phyloP scores from a whole-genome alignment of 2,113 vertebrate species.

The Origma solitaria region DNA sequence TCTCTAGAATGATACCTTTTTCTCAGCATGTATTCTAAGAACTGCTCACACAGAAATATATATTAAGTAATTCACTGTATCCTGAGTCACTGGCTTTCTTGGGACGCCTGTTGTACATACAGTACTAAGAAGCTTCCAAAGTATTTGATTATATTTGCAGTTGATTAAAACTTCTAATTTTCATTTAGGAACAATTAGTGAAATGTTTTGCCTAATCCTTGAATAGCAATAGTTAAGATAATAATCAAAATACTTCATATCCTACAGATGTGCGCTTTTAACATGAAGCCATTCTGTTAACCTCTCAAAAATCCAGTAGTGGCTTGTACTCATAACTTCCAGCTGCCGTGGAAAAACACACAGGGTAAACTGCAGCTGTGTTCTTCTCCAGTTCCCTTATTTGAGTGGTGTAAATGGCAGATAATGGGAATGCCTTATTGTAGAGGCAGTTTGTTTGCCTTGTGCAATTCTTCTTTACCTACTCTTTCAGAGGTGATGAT shows the following conservation, averaged over 20 bases:
- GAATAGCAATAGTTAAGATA: not conserved
- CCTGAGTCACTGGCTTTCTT: not conserved
- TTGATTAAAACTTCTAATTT: not conserved
- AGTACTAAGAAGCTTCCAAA: not conserved
- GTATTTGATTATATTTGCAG: not conserved
- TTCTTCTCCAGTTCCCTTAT: not conserved
- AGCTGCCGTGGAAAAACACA: not conserved
- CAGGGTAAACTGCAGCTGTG: not conserved
- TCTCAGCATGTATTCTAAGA: not conserved
- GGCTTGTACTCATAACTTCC: not conserved
- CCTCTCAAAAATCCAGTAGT: not conserved
- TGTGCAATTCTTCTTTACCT: not conserved
- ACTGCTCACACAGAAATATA: not conserved
- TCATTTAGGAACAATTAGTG: not conserved
- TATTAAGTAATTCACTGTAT: not conserved
- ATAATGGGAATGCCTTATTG: not conserved
- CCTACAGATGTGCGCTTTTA: not conserved
- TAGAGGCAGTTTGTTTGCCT: not conserved
- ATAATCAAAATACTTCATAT: not conserved
- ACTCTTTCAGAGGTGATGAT: not conserved
- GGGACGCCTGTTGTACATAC: not conserved
- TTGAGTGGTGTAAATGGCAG: not conserved
- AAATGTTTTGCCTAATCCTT: not conserved
- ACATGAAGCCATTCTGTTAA: not conserved
- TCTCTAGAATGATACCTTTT: not conserved